phyloP scores from a whole-genome alignment of 2,888 invertebrate species.

The Charanyca ferruginea region DNA sequence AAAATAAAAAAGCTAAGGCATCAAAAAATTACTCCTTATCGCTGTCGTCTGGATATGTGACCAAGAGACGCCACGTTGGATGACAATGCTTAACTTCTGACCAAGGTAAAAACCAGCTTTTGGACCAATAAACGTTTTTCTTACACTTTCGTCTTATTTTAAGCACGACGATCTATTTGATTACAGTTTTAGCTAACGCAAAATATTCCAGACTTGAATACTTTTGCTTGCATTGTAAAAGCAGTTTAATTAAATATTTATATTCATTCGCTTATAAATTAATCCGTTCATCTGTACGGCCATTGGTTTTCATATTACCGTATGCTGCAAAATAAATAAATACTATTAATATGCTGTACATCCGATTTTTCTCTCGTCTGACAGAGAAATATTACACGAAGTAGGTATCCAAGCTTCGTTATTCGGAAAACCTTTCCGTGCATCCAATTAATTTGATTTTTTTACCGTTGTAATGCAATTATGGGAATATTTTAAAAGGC shows the following conservation, averaged over 20 bases:
- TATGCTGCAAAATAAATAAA: conserved; percentile 74
- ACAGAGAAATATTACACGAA: conserved; percentile 59
- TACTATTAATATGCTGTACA: conserved; percentile 67
- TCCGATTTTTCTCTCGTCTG: conserved; percentile 60
- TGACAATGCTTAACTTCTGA: too few species aligned
- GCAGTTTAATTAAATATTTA: conserved; percentile 6
- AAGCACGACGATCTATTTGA: too few species aligned
- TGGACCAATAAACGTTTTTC: too few species aligned
- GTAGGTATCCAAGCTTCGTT: conserved; percentile 58
- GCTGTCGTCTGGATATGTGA: too few species aligned
- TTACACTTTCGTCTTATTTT: too few species aligned
- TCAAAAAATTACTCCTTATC: too few species aligned
- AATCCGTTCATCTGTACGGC: conserved; percentile 57
- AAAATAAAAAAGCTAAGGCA: too few species aligned
- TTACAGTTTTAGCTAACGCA: neutral
- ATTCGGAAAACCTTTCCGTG: conserved; percentile 43
- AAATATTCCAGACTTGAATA: neutral
- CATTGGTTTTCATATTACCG: conserved; percentile 72
- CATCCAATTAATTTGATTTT: conserved; percentile 62
- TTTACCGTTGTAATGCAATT: conserved; percentile 57
- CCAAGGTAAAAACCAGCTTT: too few species aligned
- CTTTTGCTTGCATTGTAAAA: conserved; percentile 6
- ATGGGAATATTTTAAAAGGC: conserved; percentile 56
- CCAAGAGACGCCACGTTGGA: too few species aligned
- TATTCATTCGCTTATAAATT: conserved; percentile 50